These are phyloP conservation scores for Rissa tridactyla DNA, from an alignment of 2,113 vertebrate species.

Conservation along the genomic window DNA sequence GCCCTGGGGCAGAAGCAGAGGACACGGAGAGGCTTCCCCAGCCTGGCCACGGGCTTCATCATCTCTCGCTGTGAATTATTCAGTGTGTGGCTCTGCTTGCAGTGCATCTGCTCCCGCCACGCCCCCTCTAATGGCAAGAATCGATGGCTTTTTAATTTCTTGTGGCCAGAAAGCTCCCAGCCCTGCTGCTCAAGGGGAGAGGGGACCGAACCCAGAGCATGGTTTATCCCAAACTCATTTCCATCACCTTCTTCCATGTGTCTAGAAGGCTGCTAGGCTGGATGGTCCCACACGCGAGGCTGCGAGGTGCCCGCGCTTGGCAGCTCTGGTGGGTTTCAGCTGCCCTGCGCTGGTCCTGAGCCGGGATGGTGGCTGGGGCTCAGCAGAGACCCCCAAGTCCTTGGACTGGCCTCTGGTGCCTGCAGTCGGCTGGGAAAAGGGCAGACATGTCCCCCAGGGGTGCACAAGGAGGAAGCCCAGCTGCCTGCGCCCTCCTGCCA, in stretches of 20 bases:
- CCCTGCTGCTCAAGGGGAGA: background rate
- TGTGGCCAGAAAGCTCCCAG: slow-evolving; percentile 14
- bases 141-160: slow-evolving; percentile 66
- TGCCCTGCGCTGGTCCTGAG: accelerated
- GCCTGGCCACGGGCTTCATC: slow-evolving; percentile 17
- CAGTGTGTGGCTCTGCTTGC: slow-evolving; percentile 34
- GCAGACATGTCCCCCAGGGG: background rate
- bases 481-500: background rate
- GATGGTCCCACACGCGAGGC: background rate
- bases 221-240: background rate
- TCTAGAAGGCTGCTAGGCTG: background rate
- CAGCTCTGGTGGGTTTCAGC: background rate
- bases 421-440: background rate
- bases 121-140: slow-evolving; percentile 69
- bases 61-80: slow-evolving; percentile 73
- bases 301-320: accelerated
- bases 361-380: accelerated
- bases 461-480: too few species aligned
- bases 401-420: background rate
- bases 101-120: slow-evolving; percentile 47
- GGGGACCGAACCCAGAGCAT: background rate
- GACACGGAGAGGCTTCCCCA: background rate
- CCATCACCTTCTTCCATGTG: background rate
- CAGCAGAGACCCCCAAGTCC: background rate
- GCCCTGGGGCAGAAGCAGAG: background rate